These are phyloP conservation scores for Nothocercus nigrocapillus DNA, from an alignment of 2,113 vertebrate genomes.

Conservation along the genomic window DNA sequence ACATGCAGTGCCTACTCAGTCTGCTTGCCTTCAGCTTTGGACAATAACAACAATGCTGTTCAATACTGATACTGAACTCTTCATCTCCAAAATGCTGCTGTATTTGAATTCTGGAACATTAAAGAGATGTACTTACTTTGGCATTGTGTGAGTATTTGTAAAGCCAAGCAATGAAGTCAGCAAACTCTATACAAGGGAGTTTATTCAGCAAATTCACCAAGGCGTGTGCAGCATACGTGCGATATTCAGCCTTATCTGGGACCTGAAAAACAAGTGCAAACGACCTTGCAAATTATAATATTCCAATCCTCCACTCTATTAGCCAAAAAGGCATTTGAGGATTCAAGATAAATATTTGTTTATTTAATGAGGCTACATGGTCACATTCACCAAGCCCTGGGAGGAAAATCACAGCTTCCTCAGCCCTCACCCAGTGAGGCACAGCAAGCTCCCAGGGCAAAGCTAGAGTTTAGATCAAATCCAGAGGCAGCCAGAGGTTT, in stretches of 20 bases:
- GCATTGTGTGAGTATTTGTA: slow-evolving; percentile 81
- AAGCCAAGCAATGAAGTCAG: slow-evolving; percentile 89
- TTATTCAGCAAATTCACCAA: slow-evolving; percentile 81
- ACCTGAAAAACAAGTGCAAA: slow-evolving; percentile 80
- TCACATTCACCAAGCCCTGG: not conserved
- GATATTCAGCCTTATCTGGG: slow-evolving; percentile 90
- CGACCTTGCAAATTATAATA: not conserved
- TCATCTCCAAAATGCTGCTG: not conserved
- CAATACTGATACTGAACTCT: not conserved
- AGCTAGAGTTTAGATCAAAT: not conserved
- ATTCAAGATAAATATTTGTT: not conserved
- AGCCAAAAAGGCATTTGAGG: not conserved
- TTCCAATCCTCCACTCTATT: not conserved
- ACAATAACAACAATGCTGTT: not conserved
- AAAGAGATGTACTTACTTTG: slow-evolving; percentile 77
- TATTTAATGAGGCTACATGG: not conserved
- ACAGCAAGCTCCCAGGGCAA: not conserved
- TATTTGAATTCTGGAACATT: not conserved
- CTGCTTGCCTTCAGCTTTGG: not conserved
- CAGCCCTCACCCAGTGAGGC: not conserved
- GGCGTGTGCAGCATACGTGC: slow-evolving; percentile 83
- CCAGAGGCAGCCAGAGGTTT: not conserved
- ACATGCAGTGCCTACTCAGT: not conserved
- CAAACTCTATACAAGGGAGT: slow-evolving; percentile 81
- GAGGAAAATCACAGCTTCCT: not conserved